Evolutionary conservation across 1,140 invertebrate species (phyloP).

Genomic region (Solenopsis fugax): DNA sequence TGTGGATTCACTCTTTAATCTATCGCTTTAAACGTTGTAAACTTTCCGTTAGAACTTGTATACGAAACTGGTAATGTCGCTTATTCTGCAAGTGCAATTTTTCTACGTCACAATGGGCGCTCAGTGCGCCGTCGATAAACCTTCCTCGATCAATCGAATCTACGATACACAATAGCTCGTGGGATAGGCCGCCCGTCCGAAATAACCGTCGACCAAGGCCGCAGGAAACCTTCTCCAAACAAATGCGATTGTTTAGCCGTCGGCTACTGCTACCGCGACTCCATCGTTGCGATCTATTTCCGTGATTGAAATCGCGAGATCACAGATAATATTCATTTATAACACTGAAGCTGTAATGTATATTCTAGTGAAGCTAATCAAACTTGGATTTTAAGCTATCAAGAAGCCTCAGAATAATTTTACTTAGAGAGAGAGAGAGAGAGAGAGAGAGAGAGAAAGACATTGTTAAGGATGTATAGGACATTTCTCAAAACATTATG

Average conservation of each 20-base stretch:
- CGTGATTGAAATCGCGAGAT: conserved; percentile 57
- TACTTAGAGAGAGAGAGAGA: no score
- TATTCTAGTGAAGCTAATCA: background rate
- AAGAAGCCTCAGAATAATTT: background rate
- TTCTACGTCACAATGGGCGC: conserved; percentile 20
- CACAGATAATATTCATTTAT: conserved; percentile 18
- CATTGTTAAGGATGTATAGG: no score
- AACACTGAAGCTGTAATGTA: background rate
- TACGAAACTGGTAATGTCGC: conserved; percentile 33
- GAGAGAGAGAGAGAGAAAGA: no score
- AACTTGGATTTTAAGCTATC: background rate
- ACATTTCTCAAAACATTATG: no score
- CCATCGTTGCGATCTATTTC: conserved; percentile 71
- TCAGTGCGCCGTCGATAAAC: conserved; percentile 38
- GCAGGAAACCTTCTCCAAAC: conserved; percentile 81
- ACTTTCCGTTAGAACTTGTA: background rate
- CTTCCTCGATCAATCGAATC: conserved; percentile 59
- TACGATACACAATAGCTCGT: conserved; percentile 59
- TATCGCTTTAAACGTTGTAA: conserved; percentile 17
- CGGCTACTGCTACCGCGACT: background rate
- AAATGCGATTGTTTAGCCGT: conserved; percentile 75
- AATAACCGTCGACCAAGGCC: conserved; percentile 81
- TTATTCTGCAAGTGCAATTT: conserved; percentile 26
- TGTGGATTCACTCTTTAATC: background rate
- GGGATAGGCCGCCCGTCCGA: conserved; percentile 69